Evolutionary conservation across 2,113 vertebrate species (phyloP).

Genomic region (Raphicerus campestris): DNA sequence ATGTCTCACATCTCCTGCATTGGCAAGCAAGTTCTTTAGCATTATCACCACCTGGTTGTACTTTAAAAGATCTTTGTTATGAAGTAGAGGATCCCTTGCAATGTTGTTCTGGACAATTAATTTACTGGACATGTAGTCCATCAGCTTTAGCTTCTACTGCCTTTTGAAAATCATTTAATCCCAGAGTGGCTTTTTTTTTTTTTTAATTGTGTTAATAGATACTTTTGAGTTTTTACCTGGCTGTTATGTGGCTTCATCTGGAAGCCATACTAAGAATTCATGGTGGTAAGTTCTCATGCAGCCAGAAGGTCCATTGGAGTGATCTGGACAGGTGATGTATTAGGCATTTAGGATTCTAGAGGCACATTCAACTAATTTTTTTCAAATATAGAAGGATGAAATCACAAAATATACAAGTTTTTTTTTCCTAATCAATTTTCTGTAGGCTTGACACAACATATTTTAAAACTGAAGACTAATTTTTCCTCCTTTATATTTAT

Average conservation of each 20-base stretch:
- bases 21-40: not conserved
- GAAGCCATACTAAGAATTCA: not conserved
- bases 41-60: not conserved
- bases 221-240: not conserved
- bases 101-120: not conserved
- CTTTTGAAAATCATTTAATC: not conserved
- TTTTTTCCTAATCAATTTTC: not conserved
- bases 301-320: not conserved
- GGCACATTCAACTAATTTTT: not conserved
- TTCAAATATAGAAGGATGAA: not conserved
- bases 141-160: not conserved
- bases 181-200: not conserved
- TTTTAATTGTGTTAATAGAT: not conserved
- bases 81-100: not conserved
- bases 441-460: not conserved
- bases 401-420: not conserved
- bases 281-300: not conserved
- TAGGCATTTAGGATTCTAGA: not conserved
- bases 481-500: not conserved
- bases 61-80: not conserved
- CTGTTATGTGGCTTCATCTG: not conserved
- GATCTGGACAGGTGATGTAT: not conserved
- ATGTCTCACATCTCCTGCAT: not conserved
- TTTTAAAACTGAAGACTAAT: not conserved
- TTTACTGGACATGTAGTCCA: not conserved